Evolutionary conservation across 2,797 vertebrate genomes (phyloP).

Genomic region (Argentina silus): DNA sequence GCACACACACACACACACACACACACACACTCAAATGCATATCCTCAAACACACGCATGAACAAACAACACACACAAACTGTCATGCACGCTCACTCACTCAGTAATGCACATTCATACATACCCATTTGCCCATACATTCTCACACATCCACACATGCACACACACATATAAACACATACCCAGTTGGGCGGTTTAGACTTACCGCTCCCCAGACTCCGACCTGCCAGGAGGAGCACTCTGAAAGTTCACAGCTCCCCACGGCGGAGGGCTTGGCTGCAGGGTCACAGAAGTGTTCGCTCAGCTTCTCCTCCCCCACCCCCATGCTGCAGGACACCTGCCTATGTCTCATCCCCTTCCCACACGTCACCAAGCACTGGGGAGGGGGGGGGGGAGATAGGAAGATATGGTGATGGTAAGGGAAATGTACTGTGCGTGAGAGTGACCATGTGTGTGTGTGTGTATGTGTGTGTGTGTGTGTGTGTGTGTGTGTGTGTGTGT

Average conservation of each 20-base stretch:
- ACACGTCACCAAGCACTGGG: conserved; percentile 90
- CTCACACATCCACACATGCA: conserved; percentile 2
- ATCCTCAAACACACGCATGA: not conserved
- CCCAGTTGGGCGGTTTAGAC: conserved; percentile 56
- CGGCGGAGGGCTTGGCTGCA: conserved; percentile 78
- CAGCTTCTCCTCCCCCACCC: conserved; percentile 79
- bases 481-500: not conserved
- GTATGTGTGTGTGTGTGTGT: not conserved
- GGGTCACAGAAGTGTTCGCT: conserved; percentile 85
- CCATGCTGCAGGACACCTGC: conserved; percentile 83
- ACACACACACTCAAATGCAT: conserved; percentile 18
- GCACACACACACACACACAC: conserved; percentile 23
- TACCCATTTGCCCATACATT: conserved; percentile 37
- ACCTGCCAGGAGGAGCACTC: conserved; percentile 93
- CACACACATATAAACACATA: conserved; percentile 7
- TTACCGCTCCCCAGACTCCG: conserved; percentile 91
- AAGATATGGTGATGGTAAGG: not conserved
- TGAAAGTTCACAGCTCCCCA: conserved; percentile 82
- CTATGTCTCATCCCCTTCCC: conserved; percentile 88
- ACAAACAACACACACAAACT: not conserved
- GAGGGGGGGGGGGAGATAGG: conserved; percentile 16
- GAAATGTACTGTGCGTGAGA: not conserved
- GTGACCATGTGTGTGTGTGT: not conserved
- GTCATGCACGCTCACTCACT: not conserved
- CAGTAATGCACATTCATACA: conserved; percentile 8